Evolutionary conservation across 2,888 invertebrate genomes (phyloP).

Genomic region (Drosophila ustulata): DNA sequence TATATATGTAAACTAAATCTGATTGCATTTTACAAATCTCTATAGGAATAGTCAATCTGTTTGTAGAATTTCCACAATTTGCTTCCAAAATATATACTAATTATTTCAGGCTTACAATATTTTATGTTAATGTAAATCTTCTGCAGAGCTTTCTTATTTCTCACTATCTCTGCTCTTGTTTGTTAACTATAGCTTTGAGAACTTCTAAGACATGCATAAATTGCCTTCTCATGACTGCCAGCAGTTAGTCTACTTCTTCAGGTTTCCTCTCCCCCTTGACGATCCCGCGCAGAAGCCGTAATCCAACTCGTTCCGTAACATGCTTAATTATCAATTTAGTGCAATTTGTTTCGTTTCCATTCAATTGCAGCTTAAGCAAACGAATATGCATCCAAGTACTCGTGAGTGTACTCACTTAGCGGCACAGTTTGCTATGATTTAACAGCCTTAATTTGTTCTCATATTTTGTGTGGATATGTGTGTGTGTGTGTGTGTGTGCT

Average conservation of each 20-base stretch:
- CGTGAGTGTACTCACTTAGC: conserved; percentile 28
- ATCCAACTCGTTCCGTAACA: conserved; percentile 28
- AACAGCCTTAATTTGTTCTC: conserved; percentile 71
- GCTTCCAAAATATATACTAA: too few species aligned
- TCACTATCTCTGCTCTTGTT: conserved; percentile 28
- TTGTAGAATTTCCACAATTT: too few species aligned
- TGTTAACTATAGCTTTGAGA: conserved; percentile 5
- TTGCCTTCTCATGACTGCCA: conserved; percentile 13
- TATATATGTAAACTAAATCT: too few species aligned
- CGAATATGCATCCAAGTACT: conserved; percentile 21
- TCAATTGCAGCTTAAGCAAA: conserved; percentile 43
- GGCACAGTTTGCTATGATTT: conserved; percentile 50
- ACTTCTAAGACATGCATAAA: conserved; percentile 21
- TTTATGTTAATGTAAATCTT: too few species aligned
- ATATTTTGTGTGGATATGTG: conserved; percentile 30
- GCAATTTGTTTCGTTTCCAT: conserved; percentile 72
- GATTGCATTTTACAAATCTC: too few species aligned
- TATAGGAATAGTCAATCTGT: too few species aligned
- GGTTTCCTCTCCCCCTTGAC: background rate
- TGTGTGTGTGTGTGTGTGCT: conserved; percentile 7
- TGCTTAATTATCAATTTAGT: conserved; percentile 78
- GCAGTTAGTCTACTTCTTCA: conserved; percentile 1
- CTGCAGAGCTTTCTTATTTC: background rate
- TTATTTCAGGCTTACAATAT: too few species aligned
- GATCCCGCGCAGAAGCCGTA: conserved; percentile 8